Evolutionary conservation across 1,140 invertebrate genomes (phyloP), one percentile per base, ranked within the genome.

Genomic region (Spodoptera frugiperda): DNA sequence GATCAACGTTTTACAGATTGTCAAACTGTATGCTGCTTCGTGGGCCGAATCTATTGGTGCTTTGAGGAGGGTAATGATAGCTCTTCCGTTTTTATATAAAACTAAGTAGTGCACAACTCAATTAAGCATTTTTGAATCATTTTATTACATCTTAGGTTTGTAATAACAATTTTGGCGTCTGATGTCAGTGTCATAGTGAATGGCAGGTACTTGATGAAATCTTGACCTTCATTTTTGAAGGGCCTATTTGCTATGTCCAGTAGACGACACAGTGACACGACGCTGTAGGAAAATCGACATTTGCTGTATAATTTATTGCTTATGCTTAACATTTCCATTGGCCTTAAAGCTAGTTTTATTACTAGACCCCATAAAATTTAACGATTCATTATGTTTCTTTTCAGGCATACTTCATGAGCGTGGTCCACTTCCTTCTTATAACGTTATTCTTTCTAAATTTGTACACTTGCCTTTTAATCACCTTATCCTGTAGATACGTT

Each of bases 351-450:
- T 39, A 39, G 9, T 39, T 39, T 8, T 39, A 39, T 39, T 39
- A 39, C 33, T 9, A 6, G 1, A 39, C 33, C 9, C 33, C 33
- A 39, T 0, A 39, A 39, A 0, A 0, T 39, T 57, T 67, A 8
- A 49, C 3, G 4, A 48, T 49, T 49, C 9, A 51, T 57, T 39
- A 1, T 54, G 55, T 68, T 17, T 57, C 3, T 54, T 91, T 91
- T 73, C 86, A 94, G 93, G 90, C 92, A 14, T 91, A 93, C 49
- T 74, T 93, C 12, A 91, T 94, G 87, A 91, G 92, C 46, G 91
- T 94, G 0, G 84, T 94, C 0, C 93, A 94, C 80, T 94, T 92
- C 72, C 72, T 93, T 25, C 83, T 94, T 4, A 68, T 94, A 6
- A 93, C 91, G 2, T 78, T 94, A 17, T 91, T 94, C 77, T 90